These are phyloP conservation scores for Arizona elegans DNA, from an alignment of 2,113 vertebrate species.

Conservation along the genomic window DNA sequence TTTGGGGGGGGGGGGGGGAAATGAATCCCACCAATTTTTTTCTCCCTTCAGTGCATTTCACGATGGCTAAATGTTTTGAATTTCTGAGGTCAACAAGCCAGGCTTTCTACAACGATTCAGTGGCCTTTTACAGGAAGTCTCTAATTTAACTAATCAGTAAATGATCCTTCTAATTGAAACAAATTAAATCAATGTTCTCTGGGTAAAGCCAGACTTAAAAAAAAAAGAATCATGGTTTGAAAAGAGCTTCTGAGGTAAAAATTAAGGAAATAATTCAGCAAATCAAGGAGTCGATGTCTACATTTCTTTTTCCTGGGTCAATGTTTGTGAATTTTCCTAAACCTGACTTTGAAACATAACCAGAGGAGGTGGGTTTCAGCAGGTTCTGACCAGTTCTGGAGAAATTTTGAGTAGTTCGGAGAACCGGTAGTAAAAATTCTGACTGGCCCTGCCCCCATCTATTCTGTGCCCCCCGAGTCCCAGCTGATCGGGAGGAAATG, in stretches of 20 bases:
- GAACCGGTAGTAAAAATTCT: too few species aligned
- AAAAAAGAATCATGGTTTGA: not conserved
- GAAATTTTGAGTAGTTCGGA: too few species aligned
- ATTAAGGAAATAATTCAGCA: not conserved
- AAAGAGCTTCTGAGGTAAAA: not conserved
- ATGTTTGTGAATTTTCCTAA: not conserved
- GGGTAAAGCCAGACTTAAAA: not conserved
- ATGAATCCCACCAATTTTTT: not conserved
- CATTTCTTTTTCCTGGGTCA: not conserved
- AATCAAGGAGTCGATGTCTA: not conserved
- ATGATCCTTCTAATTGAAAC: conserved; percentile 30
- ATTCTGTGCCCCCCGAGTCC: too few species aligned
- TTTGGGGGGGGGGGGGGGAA: conserved; percentile 5
- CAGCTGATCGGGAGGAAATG: too few species aligned
- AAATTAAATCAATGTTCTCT: not conserved
- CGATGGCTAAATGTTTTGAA: conserved; percentile 1
- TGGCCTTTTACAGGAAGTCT: not conserved
- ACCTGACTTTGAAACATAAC: not conserved
- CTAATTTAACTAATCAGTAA: conserved; percentile 10
- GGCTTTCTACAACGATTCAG: not conserved
- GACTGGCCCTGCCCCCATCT: too few species aligned
- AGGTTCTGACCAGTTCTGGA: too few species aligned
- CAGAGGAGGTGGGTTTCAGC: not conserved
- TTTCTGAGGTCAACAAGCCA: not conserved
- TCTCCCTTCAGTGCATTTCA: not conserved